Base-by-base conservation (phyloP, 2,888 invertebrate species). In the Tenodera sinensis region DNA sequence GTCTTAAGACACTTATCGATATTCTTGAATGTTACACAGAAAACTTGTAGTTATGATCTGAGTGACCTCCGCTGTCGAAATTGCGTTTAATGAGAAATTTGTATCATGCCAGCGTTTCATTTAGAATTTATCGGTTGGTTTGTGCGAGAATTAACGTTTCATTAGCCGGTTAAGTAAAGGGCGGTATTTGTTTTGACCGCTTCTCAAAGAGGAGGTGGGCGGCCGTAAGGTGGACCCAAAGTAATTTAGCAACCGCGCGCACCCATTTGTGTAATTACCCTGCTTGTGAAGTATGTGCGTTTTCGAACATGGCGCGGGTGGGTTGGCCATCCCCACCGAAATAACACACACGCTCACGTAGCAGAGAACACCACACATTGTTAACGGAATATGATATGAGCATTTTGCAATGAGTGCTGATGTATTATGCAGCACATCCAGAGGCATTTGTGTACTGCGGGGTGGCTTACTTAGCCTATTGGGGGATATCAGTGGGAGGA, bases 361-460 rank as follows among this genome's bases (percentile, higher is more conserved):
- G 85, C 15, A 27, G 47, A 85, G 47, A 82, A 42, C 87, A 87
- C 42, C 87, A 87, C 83, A 87, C 87, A 87, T 87, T 87, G 89
- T 88, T 88, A 89, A 89, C 89, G 87, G 89, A 89, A 88, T 89
- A 88, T 88, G 87, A 89, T 88, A 89, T 89, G 89, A 89, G 88
- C 88, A 87, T 87, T 84, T 88, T 87, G 88, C 89, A 88, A 88
- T 88, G 88, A 88, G 84, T 84, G 88, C 71, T 71, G 88, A 83
- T 88, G 84, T 88, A 84, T 88, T 84, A 88, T 88, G 88, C 87
- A 87, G 87, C 87, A 87, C 27, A 86, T 86, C 28, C 86, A 86
- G 71, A 86, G 86, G 86, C 86, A 71, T 87, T 87, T 87, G 83
- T 87, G 83, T 84, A 84, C 87, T 87, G 87, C 83, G 82, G 87